Conservation (phyloP, 2,797 vertebrate species). For the Rhinella marina region DNA sequence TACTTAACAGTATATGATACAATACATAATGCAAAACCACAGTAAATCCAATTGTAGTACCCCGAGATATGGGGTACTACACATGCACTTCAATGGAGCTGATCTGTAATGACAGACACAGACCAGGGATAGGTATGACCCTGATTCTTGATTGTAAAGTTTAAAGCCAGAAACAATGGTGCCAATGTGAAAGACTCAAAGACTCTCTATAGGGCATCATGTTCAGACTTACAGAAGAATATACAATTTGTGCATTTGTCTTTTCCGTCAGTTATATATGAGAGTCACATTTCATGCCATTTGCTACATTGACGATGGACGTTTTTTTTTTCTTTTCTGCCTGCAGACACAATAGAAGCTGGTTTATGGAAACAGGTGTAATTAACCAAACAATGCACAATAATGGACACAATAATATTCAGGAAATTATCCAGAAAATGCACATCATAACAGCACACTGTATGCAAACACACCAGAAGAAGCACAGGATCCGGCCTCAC, state of each 20-base stretch:
- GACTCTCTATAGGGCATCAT: no score
- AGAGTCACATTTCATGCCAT: constrained; percentile 1
- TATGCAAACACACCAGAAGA: background rate
- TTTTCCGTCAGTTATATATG: background rate
- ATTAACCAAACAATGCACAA: constrained; percentile 19
- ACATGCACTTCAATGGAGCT: no score
- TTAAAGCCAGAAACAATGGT: no score
- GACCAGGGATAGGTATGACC: no score
- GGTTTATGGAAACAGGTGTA: background rate
- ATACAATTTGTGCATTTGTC: background rate
- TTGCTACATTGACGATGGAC: background rate
- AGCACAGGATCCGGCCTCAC: background rate
- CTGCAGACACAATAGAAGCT: background rate
- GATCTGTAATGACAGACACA: no score
- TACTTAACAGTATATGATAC: no score
- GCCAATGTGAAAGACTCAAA: no score
- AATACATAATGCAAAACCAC: no score
- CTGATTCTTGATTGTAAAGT: no score
- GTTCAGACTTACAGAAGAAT: background rate
- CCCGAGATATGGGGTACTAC: no score
- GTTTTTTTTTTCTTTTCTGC: background rate
- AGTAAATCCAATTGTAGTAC: no score
- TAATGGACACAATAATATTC: background rate
- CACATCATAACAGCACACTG: background rate
- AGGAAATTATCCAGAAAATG: constrained; percentile 1